phyloP scores from a whole-genome alignment of 1,140 invertebrate species.

The Zaprionus gabonicus region DNA sequence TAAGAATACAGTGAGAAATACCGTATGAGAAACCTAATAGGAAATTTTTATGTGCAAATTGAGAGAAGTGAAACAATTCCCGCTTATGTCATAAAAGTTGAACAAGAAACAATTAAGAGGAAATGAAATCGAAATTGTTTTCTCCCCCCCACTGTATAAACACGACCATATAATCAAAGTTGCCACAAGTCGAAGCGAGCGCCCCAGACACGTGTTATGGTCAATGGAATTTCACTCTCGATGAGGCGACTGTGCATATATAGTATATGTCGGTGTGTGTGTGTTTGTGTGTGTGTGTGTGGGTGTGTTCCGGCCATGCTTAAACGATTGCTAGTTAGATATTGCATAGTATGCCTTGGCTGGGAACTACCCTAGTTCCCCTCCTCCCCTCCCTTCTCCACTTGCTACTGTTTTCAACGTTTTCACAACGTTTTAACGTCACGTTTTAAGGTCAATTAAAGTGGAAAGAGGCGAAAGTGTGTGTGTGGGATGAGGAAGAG shows the following conservation, averaged over 20 bases:
- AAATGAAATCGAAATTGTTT: conserved; percentile 60
- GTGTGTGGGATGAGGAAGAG: conserved; percentile 3
- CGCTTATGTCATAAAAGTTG: conserved; percentile 36
- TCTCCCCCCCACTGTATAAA: conserved; percentile 18
- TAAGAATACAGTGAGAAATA: not conserved
- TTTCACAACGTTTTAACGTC: conserved; percentile 67
- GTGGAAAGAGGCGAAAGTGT: conserved; percentile 51
- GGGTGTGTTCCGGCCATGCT: conserved; percentile 66
- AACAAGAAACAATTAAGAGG: conserved; percentile 42
- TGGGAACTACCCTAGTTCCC: conserved; percentile 49
- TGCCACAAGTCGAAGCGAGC: conserved; percentile 20
- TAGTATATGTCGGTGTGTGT: not conserved
- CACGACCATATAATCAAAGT: conserved; percentile 44
- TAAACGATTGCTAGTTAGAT: conserved; percentile 69
- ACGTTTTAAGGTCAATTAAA: conserved; percentile 73
- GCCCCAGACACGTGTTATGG: conserved; percentile 39
- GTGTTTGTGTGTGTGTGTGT: conserved; percentile 33
- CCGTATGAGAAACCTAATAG: not conserved
- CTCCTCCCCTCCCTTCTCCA: not conserved
- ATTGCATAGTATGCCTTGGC: conserved; percentile 48
- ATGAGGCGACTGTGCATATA: conserved; percentile 20
- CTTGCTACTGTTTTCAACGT: conserved; percentile 51
- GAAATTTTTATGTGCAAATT: not conserved
- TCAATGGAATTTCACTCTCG: conserved; percentile 51
- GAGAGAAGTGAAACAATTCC: not conserved